A percentile compares a stretch with the other conserved stretches of the same genome.
These are phyloP conservation scores for Eretmochelys imbricata DNA, from an alignment of 2,113 vertebrate species.

Conservation along the genomic window DNA sequence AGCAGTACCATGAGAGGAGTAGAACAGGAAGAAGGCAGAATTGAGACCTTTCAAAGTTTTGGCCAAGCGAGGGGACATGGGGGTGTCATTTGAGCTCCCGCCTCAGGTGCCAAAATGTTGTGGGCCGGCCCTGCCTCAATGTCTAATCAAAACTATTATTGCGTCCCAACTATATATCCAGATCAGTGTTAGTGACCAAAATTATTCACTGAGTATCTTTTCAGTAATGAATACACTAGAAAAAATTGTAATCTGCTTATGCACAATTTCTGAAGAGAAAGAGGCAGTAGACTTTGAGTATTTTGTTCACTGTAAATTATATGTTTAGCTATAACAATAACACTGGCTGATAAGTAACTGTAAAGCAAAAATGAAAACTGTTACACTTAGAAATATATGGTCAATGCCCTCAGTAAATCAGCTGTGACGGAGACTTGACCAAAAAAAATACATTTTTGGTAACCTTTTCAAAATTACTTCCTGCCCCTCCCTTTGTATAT, in stretches of 20 bases:
- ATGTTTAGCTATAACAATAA: background rate
- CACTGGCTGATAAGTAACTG: background rate
- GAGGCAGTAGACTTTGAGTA: background rate
- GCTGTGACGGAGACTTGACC: background rate
- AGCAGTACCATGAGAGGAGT: too few species aligned
- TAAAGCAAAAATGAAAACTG: conserved; percentile 5
- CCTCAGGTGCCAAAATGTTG: too few species aligned
- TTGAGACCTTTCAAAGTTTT: too few species aligned
- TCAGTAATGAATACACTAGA: background rate
- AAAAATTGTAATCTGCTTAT: background rate
- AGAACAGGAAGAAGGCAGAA: too few species aligned
- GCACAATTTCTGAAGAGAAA: background rate
- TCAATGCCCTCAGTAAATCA: background rate
- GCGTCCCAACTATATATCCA: background rate
- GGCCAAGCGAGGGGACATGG: too few species aligned
- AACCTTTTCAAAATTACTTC: background rate
- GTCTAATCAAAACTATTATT: background rate
- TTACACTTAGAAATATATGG: background rate
- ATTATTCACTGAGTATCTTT: background rate
- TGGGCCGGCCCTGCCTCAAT: background rate
- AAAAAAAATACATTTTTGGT: background rate
- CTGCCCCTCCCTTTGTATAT: background rate
- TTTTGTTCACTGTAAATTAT: conserved; percentile 3
- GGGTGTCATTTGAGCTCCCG: too few species aligned
- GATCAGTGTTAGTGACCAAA: background rate